Conservation (phyloP, 2,113 vertebrate species). For the Coreoperca whiteheadi region DNA sequence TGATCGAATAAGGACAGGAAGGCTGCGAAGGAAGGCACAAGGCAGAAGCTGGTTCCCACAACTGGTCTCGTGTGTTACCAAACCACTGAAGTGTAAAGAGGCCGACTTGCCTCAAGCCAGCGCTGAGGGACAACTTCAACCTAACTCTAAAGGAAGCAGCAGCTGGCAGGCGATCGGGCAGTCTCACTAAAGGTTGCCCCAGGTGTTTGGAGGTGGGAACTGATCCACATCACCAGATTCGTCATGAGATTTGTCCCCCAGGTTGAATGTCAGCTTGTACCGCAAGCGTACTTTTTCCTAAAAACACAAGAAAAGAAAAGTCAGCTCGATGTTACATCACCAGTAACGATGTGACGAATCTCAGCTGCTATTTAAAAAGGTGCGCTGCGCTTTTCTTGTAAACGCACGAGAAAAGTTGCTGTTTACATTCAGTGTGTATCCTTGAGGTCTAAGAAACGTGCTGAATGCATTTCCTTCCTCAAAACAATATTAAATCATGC, state of each 20-base stretch:
- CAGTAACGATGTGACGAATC: not conserved
- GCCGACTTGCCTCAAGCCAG: constrained; percentile 29
- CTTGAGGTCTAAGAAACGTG: too few species aligned
- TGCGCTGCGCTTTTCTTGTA: not conserved
- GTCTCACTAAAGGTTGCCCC: constrained; percentile 90
- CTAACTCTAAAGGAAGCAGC: constrained; percentile 70
- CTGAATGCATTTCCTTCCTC: not conserved
- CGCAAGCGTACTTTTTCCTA: constrained; percentile 97
- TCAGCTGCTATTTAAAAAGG: not conserved
- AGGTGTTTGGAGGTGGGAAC: constrained; percentile 93
- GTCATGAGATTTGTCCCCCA: constrained; percentile 91
- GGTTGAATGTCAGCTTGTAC: constrained; percentile 94
- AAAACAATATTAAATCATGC: not conserved
- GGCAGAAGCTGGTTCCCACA: constrained; percentile 59
- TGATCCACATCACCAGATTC: constrained; percentile 96
- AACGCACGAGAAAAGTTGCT: not conserved
- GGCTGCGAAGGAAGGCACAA: constrained; percentile 73
- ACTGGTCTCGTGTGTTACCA: constrained; percentile 35
- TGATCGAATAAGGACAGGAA: constrained; percentile 44
- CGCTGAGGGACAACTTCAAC: constrained; percentile 49
- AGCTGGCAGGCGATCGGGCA: constrained; percentile 56
- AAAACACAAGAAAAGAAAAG: constrained; percentile 1
- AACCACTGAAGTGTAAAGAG: constrained; percentile 24
- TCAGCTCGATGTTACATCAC: not conserved
- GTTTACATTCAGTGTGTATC: not conserved